phyloP scores from a whole-genome alignment of 2,888 invertebrate genomes.

The Melanostoma scalare region DNA sequence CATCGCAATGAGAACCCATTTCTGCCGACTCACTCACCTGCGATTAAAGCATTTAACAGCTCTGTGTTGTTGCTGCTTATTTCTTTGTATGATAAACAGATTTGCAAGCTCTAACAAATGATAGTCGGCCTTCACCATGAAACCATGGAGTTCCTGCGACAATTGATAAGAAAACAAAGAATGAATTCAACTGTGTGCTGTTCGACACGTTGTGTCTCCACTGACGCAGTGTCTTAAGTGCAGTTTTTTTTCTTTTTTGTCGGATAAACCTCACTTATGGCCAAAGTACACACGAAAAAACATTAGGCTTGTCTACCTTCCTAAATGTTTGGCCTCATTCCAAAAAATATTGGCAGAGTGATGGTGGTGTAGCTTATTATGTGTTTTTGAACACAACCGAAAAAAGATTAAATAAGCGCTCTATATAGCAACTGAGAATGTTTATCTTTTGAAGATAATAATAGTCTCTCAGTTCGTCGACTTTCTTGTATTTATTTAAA shows the following conservation, averaged over 20 bases:
- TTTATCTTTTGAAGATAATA: too few species aligned
- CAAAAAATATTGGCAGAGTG: too few species aligned
- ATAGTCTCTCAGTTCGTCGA: too few species aligned
- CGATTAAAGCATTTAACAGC: background rate
- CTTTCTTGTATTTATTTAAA: too few species aligned
- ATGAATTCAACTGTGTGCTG: constrained; percentile 6
- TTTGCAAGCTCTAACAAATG: background rate
- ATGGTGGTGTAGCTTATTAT: too few species aligned
- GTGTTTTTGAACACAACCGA: background rate
- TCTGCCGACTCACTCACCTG: constrained; percentile 58
- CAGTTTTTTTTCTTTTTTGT: background rate
- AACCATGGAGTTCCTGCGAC: constrained; percentile 1
- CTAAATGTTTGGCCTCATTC: too few species aligned
- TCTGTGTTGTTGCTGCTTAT: background rate
- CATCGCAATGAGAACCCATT: constrained; percentile 10
- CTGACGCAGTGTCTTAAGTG: background rate
- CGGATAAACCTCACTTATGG: background rate
- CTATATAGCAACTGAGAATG: too few species aligned
- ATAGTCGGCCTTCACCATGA: constrained; percentile 55
- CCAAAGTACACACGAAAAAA: constrained; percentile 3
- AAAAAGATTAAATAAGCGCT: too few species aligned
- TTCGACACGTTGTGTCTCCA: constrained; percentile 15
- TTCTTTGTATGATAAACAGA: too few species aligned
- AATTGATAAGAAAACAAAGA: constrained; percentile 3
- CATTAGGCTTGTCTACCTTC: background rate